These are phyloP conservation scores for Poecile atricapillus DNA, from an alignment of 2,113 vertebrate genomes.

Conservation along the genomic window DNA sequence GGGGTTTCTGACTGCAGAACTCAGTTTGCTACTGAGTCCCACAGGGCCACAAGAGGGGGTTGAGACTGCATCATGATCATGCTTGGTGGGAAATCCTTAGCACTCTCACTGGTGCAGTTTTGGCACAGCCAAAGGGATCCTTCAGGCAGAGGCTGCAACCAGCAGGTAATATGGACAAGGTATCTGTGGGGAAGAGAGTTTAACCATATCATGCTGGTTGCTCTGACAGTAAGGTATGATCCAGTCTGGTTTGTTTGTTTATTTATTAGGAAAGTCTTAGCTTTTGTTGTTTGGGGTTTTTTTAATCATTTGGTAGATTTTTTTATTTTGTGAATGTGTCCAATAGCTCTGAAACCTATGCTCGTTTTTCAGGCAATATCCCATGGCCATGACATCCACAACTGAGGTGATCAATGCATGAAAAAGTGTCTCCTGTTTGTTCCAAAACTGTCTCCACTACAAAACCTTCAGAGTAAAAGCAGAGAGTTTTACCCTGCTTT, in stretches of 20 bases:
- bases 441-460: neutral
- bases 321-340: neutral
- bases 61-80: neutral
- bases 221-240: neutral
- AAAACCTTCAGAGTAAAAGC: neutral
- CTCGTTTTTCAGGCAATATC: neutral
- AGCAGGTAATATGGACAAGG: neutral
- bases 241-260: neutral
- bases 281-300: neutral
- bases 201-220: neutral
- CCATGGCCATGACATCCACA: neutral
- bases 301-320: neutral
- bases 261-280: neutral
- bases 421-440: neutral
- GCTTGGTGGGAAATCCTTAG: neutral
- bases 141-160: neutral
- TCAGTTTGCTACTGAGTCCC: neutral
- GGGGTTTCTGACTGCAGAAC: neutral
- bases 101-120: neutral
- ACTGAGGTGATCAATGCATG: neutral
- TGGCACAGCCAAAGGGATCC: neutral
- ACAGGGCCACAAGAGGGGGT: rapidly evolving
- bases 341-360: neutral
- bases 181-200: neutral
- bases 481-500: neutral